These are phyloP conservation scores for Saccostrea cuccullata DNA, from an alignment of 1,140 invertebrate genomes.

Conservation along the genomic window DNA sequence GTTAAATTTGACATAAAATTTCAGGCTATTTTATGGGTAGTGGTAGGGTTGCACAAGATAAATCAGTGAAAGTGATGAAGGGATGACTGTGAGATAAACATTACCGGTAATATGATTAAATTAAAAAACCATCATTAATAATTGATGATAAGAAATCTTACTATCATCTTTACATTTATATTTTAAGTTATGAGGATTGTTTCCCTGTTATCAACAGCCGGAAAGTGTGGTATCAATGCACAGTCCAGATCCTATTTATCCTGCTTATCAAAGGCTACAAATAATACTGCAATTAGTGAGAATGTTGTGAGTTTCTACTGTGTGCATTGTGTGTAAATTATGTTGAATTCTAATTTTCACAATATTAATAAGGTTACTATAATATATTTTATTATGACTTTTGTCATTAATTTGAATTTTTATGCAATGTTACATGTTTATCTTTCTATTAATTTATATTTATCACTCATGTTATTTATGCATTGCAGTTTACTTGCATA, in stretches of 20 bases:
- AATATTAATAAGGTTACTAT: neutral
- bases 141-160: too few relatives aligned
- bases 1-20: too few relatives aligned
- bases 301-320: neutral
- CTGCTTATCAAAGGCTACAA: neutral
- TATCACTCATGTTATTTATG: neutral
- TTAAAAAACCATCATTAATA: too few relatives aligned
- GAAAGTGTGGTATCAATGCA: slow-evolving; percentile 4
- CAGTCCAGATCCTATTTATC: neutral
- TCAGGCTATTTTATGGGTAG: too few relatives aligned
- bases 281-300: neutral
- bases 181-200: slow-evolving; percentile 13
- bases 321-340: neutral
- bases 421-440: neutral
- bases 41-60: too few relatives aligned
- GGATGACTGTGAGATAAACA: too few relatives aligned
- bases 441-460: neutral
- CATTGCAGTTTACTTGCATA: neutral
- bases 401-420: neutral
- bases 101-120: too few relatives aligned
- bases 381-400: neutral
- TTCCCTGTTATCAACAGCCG: neutral
- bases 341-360: neutral
- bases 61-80: too few relatives aligned
- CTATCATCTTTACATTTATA: neutral